These are phyloP conservation scores for Tenualosa ilisha DNA, from an alignment of 2,797 vertebrate species.

Conservation along the genomic window DNA sequence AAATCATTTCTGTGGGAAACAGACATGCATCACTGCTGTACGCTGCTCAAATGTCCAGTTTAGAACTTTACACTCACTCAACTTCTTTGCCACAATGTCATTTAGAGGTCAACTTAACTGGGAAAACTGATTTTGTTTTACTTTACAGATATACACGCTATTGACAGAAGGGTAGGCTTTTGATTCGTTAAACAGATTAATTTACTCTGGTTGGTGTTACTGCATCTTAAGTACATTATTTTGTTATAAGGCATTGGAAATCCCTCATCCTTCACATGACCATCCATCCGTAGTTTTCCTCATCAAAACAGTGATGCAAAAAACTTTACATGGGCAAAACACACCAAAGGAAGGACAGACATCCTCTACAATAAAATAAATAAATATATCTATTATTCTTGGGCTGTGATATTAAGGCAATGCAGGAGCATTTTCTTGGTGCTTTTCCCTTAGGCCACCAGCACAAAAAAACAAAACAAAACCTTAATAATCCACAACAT, in stretches of 20 bases:
- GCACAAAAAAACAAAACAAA: slow-evolving; percentile 10
- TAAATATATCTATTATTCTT: slow-evolving; percentile 68
- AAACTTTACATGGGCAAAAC: slow-evolving; percentile 34
- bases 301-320: background rate
- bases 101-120: background rate
- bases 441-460: slow-evolving; percentile 31
- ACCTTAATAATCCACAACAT: slow-evolving; percentile 43
- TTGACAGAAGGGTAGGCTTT: slow-evolving; percentile 3
- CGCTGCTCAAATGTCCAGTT: background rate
- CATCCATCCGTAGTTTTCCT: background rate
- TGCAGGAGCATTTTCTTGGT: slow-evolving; percentile 73
- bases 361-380: slow-evolving; percentile 64
- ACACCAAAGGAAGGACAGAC: slow-evolving; percentile 37
- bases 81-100: no score
- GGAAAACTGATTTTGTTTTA: background rate
- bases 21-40: background rate
- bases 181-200: slow-evolving; percentile 6
- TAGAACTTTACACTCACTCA: background rate
- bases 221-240: slow-evolving; percentile 38
- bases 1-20: background rate
- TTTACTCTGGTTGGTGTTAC: slow-evolving; percentile 27
- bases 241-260: slow-evolving; percentile 45
- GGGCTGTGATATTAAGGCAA: slow-evolving; percentile 77
- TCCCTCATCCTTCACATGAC: background rate
- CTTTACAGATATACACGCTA: background rate